Evolutionary conservation across 2,113 vertebrate species (phyloP).

Genomic region (Myotis davidii): DNA sequence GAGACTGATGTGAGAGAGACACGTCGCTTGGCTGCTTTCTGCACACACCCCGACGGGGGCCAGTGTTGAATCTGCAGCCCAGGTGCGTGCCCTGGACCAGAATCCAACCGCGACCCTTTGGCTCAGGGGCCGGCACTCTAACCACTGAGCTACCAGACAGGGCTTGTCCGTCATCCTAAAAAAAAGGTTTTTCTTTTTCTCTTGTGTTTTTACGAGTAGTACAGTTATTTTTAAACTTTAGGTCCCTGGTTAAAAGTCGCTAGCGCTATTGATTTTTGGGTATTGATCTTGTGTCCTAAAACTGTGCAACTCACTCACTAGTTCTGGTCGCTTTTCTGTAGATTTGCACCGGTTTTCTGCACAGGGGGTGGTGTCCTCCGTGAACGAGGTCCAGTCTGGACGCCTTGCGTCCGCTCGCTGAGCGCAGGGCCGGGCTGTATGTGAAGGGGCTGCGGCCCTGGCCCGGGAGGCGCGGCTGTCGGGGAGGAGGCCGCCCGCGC

Average conservation of each 20-base stretch:
- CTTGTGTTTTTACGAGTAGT: background rate
- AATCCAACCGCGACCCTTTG: too few species aligned
- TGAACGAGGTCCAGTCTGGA: background rate
- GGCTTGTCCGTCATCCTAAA: too few species aligned
- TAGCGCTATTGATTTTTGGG: accelerated
- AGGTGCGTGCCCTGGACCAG: too few species aligned
- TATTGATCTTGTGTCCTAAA: background rate
- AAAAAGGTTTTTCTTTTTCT: background rate
- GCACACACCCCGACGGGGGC: too few species aligned
- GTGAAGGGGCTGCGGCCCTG: too few species aligned
- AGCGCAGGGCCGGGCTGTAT: background rate
- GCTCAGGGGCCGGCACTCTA: too few species aligned
- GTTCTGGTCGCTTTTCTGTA: background rate
- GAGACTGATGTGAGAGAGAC: too few species aligned
- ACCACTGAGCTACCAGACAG: too few species aligned
- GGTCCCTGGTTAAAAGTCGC: background rate
- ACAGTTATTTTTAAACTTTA: accelerated
- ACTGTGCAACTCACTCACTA: accelerated
- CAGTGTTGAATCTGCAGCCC: too few species aligned
- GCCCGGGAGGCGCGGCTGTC: too few species aligned
- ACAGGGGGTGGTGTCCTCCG: accelerated
- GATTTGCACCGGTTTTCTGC: background rate
- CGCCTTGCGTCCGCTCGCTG: background rate
- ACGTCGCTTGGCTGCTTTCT: too few species aligned
- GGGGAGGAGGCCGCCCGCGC: background rate